These are phyloP conservation scores for Metaphire vulgaris DNA, from an alignment of 1,140 invertebrate species.

Conservation along the genomic window DNA sequence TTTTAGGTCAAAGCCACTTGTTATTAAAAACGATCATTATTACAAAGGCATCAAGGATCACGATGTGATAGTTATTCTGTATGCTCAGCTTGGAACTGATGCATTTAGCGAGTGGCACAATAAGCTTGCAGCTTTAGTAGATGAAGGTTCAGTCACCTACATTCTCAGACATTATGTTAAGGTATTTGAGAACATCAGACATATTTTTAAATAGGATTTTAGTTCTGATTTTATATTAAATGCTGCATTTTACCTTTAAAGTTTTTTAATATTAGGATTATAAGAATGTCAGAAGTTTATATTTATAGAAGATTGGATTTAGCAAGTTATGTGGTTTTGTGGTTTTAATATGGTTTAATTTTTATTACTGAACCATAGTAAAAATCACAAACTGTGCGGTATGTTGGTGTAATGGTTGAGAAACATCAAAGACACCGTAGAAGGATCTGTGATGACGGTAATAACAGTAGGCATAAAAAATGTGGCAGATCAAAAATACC, in stretches of 20 bases:
- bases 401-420: background rate
- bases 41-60: constrained; percentile 59
- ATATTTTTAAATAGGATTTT: background rate
- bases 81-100: constrained; percentile 73
- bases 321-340: background rate
- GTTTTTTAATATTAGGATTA: background rate
- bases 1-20: constrained; percentile 51
- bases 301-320: background rate
- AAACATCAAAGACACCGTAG: too few species aligned
- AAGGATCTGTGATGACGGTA: too few species aligned
- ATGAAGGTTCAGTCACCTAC: constrained; percentile 70
- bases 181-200: constrained; percentile 45
- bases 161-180: constrained; percentile 76
- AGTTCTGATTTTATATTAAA: background rate
- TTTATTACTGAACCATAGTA: too few species aligned
- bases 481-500: too few species aligned
- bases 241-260: background rate
- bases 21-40: constrained; percentile 76
- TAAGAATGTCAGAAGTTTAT: background rate
- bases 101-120: constrained; percentile 69
- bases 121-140: constrained; percentile 62
- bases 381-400: too few species aligned
- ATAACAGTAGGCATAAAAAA: too few species aligned
- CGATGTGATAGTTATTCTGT: constrained; percentile 67
- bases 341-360: background rate